Evolutionary conservation across 2,888 invertebrate genomes (phyloP).

Genomic region (Automeris io): DNA sequence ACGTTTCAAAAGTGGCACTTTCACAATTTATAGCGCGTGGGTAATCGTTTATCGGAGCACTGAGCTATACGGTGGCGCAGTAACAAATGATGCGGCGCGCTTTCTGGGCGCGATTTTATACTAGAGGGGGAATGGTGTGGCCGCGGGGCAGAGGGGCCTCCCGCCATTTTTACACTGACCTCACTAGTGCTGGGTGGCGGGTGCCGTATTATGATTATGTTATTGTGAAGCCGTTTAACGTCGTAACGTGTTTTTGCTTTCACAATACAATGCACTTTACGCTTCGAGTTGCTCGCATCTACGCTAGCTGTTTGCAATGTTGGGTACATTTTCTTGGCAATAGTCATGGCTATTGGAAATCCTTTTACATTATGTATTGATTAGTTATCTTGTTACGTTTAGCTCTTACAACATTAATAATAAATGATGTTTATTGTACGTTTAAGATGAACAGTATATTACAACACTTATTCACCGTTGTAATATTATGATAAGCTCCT

Average conservation of each 20-base stretch:
- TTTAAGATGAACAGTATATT: too few species aligned
- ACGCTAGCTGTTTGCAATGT: not conserved
- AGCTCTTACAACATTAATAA: too few species aligned
- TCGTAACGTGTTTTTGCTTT: not conserved
- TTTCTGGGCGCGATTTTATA: constrained; percentile 53
- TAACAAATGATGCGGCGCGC: constrained; percentile 70
- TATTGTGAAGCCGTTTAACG: constrained; percentile 5
- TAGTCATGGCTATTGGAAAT: too few species aligned
- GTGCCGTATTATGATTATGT: constrained; percentile 18
- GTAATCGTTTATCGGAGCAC: constrained; percentile 34
- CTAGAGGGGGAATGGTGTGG: constrained; percentile 25
- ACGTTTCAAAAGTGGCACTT: constrained; percentile 61
- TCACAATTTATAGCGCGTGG: constrained; percentile 69
- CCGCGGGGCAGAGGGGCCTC: constrained; percentile 28
- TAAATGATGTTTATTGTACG: too few species aligned
- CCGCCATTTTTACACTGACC: constrained; percentile 38
- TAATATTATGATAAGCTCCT: too few species aligned
- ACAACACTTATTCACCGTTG: too few species aligned
- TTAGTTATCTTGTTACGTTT: too few species aligned
- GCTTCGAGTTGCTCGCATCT: not conserved
- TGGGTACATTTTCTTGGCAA: too few species aligned
- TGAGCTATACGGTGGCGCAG: constrained; percentile 51
- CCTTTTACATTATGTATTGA: too few species aligned
- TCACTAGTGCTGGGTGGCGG: constrained; percentile 58
- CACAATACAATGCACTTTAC: constrained; percentile 1